Conservation (phyloP, 2,888 invertebrate genomes). For the Agapostemon virescens region DNA sequence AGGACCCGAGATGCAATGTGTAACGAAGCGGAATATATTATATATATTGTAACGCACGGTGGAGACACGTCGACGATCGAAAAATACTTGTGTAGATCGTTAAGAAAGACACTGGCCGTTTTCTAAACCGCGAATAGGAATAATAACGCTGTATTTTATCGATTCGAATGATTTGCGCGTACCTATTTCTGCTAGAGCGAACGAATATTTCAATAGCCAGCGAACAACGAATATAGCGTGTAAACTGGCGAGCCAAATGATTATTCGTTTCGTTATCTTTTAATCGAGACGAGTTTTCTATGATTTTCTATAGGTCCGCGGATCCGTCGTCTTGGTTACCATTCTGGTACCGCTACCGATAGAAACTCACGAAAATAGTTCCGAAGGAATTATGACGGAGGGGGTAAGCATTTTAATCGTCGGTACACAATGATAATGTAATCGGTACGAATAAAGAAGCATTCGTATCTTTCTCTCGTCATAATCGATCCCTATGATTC, state of each 20-base stretch:
- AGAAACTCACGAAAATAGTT: background rate
- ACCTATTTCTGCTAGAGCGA: background rate
- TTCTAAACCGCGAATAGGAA: background rate
- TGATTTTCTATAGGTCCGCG: background rate
- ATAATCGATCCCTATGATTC: conserved; percentile 19
- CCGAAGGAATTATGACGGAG: background rate
- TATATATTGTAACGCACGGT: too few species aligned
- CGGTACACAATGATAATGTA: background rate
- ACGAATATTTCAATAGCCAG: background rate
- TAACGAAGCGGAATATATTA: background rate
- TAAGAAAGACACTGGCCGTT: background rate
- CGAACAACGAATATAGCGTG: background rate
- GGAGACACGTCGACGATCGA: background rate
- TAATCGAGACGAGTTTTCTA: background rate
- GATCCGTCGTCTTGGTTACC: background rate
- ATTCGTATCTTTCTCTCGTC: conserved; percentile 18
- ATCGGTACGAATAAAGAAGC: conserved; percentile 6
- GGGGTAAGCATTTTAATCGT: background rate
- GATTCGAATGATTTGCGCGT: background rate
- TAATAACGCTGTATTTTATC: background rate
- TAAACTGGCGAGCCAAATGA: background rate
- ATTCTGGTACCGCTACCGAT: background rate
- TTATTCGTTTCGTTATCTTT: background rate
- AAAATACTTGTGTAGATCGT: background rate
- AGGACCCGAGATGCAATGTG: background rate